These are phyloP conservation scores for Chromoteleia sp. DNA, from an alignment of 2,888 invertebrate species.

Conservation along the genomic window DNA sequence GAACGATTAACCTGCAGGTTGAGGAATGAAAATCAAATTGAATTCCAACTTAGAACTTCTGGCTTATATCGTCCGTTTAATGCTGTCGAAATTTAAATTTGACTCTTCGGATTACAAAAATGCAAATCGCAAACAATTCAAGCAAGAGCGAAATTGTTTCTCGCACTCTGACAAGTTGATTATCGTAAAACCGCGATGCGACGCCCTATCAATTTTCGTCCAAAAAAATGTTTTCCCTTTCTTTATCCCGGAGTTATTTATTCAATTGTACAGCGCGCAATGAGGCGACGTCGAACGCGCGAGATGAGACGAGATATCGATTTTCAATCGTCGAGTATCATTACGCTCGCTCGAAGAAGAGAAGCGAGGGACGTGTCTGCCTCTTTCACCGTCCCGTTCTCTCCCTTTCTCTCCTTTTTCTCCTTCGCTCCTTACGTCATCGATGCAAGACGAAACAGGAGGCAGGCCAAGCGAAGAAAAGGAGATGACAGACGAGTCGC, in stretches of 20 bases:
- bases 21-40: too few species aligned
- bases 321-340: slow-evolving; percentile 68
- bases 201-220: too few species aligned
- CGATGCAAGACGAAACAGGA: slow-evolving; percentile 19
- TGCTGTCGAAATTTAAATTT: too few species aligned
- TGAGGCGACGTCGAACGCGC: slow-evolving; percentile 46
- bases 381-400: background rate
- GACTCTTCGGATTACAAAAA: too few species aligned
- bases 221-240: slow-evolving; percentile 8
- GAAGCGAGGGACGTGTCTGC: background rate
- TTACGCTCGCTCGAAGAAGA: slow-evolving; percentile 37
- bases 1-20: too few species aligned
- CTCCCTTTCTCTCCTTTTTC: slow-evolving; percentile 1
- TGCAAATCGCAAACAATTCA: too few species aligned
- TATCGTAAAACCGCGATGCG: too few species aligned
- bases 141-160: too few species aligned
- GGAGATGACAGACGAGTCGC: slow-evolving; percentile 47
- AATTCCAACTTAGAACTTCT: too few species aligned
- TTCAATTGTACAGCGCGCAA: slow-evolving; percentile 57
- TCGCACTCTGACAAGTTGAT: too few species aligned
- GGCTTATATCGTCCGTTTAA: too few species aligned
- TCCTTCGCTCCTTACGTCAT: slow-evolving; percentile 39
- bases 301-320: slow-evolving; percentile 62
- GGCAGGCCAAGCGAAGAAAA: slow-evolving; percentile 32
- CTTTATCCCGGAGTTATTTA: slow-evolving; percentile 37